Evolutionary conservation across 30 jellyfish, hydroid and myxozoan species (phyloP), one percentile per base, ranked within the genome.

Genomic region (Morbakka virulenta): DNA sequence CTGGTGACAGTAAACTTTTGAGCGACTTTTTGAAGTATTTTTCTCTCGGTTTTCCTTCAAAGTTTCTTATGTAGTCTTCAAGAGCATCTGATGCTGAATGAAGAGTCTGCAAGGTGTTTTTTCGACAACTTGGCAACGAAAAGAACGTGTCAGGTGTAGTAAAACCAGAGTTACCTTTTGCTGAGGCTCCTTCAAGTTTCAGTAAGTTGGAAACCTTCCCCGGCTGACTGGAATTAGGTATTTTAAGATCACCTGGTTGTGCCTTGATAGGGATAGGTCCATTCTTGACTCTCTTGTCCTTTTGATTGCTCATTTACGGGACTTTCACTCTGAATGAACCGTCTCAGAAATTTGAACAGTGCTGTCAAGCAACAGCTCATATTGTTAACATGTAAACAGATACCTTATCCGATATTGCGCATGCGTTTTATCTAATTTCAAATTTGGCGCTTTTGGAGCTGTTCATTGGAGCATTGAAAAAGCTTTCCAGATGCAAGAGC

Each of bases 41-140:
- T 28, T 74, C 21, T 24, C 72, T 28, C 1, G 82, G 23, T 50
- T 72, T 66, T 2, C 95, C 95, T 61, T 84, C 95, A 61, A 64
- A 84, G 22, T 35, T 52, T 28, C 76, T 81, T 49, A 84, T 84
- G 80, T 84, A 84, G 1, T 67, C 95, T 12, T 76, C 85, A 3
- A 84, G 85, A 20, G 63, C 85, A 32, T 84, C 95, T 20, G 95
- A 41, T 31, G 95, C 95, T 4, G 95, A 41, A 9, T 41, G 9
- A 17, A 6, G 17, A 9, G 57, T 41, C 57, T 41, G 9, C 13
- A 6, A 17, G 13, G 9, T 41, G 17, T 17, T 41, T 41, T 17
- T 41, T 41, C 57, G 57, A 17, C 17, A 41, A 9, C 57, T 17
- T 41, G 57, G 57, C 57, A 41, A 17, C 17, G 57, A 41, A 41